Evolutionary conservation across 2,797 vertebrate genomes (phyloP).

Genomic region (Coregonus ussuriensis): DNA sequence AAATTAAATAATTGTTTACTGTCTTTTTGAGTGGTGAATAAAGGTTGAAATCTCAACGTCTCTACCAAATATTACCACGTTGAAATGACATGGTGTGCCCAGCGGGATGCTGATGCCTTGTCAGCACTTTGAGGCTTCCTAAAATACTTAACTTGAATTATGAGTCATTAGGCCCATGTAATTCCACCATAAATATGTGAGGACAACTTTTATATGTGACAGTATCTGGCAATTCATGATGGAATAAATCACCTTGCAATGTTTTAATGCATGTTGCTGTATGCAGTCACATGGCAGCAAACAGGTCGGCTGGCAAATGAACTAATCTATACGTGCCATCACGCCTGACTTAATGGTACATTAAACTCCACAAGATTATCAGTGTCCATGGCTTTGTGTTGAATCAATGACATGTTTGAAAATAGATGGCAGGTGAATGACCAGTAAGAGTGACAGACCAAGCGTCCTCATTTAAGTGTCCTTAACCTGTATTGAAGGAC

Average conservation of each 20-base stretch:
- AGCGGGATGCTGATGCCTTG: too few relatives aligned
- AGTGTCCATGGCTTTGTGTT: neutral
- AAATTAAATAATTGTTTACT: too few relatives aligned
- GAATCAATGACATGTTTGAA: neutral
- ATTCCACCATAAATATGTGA: slow-evolving; percentile 30
- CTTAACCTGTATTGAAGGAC: neutral
- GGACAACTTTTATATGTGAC: slow-evolving; percentile 25
- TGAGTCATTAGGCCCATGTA: slow-evolving; percentile 14
- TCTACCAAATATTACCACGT: too few relatives aligned
- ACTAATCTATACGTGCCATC: neutral
- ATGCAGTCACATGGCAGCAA: neutral
- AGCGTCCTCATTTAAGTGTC: neutral
- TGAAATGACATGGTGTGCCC: too few relatives aligned
- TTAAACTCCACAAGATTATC: neutral
- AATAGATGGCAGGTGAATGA: neutral
- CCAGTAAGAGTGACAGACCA: too few relatives aligned
- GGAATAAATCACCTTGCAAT: neutral
- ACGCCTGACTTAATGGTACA: neutral
- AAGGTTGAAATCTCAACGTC: too few relatives aligned
- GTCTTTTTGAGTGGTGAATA: too few relatives aligned
- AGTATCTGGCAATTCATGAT: slow-evolving; percentile 14
- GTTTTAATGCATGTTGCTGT: neutral
- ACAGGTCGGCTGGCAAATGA: neutral
- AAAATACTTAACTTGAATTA: slow-evolving; percentile 28
- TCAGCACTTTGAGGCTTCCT: slow-evolving; percentile 34